Base-by-base conservation (phyloP, 2,888 invertebrate genomes). In the Cryptophagus acutangulus region DNA sequence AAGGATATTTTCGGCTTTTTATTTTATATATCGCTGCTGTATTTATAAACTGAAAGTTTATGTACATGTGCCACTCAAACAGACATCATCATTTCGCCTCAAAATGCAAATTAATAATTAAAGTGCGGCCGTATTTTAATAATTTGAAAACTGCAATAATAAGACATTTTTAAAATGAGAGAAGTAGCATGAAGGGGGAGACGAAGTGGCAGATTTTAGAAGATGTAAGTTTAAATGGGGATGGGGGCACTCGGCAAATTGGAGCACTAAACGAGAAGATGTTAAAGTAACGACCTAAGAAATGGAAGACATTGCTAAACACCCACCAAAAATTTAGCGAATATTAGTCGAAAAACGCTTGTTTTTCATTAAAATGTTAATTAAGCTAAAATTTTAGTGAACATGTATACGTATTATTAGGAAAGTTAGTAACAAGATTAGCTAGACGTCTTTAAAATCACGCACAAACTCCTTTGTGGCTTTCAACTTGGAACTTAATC, bases 261-360 rank as follows among this genome's bases (percentile, higher is more conserved):
- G 62, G 61, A 51, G 57, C 54, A 60, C 60, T 61, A 62, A 64
- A 61, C 55, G 61, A 60, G 55, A 52, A 53, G 49, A 60, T 59
- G 61, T 61, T 59, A 57, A 54, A 58, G 57, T 64, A 62, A 64
- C 58, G 62, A 61, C 50, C 61, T 55, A 56, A 58, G 57, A 55
- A 63, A 61, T 59, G 60, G 57, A 60, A 61, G 59, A 58, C 58
- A 58, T 58, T 50, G 57, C 57, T 59, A 57, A 61, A 56, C 48
- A 51, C 41, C 43, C 40, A 28, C 33, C 41, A 33, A 40, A 42
- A n/a, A n/a, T n/a, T n/a, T n/a, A n/a, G n/a, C n/a, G n/a, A n/a
- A n/a, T n/a, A n/a, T n/a, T n/a, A n/a, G n/a, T n/a, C n/a, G n/a
- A n/a, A n/a, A n/a, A n/a, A n/a, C n/a, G n/a, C n/a, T n/a, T n/a